phyloP scores from a whole-genome alignment of 2,888 invertebrate species.

The Volucella inanis region DNA sequence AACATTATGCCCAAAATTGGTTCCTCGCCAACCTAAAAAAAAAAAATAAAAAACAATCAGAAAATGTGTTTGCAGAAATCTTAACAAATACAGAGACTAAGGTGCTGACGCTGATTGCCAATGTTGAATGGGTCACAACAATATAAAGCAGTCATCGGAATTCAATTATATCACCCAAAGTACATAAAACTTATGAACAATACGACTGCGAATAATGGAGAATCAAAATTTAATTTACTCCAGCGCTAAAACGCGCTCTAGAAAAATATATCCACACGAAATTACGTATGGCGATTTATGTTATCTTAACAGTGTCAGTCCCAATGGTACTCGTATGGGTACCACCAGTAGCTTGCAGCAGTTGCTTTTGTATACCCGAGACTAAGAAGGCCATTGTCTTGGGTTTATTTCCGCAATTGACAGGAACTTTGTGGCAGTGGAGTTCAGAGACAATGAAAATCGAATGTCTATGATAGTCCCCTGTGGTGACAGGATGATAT shows the following conservation, averaged over 20 bases:
- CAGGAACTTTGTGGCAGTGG: constrained; percentile 30
- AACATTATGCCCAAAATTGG: constrained; percentile 13
- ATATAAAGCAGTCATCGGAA: constrained; percentile 34
- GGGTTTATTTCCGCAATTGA: constrained; percentile 37
- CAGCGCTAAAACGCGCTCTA: constrained; percentile 4
- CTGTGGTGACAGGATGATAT: constrained; percentile 1
- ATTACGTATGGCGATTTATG: constrained; percentile 53
- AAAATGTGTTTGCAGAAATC: background rate
- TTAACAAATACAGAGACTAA: background rate
- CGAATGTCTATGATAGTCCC: constrained; percentile 7
- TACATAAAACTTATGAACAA: too few relatives aligned
- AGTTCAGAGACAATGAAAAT: constrained; percentile 19
- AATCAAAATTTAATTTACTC: constrained; percentile 60
- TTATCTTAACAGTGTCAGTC: constrained; percentile 18
- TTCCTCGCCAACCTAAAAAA: constrained; percentile 31
- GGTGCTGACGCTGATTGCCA: too few relatives aligned
- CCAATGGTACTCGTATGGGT: background rate
- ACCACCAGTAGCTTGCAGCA: background rate
- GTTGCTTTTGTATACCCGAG: constrained; percentile 31
- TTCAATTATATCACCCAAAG: constrained; percentile 31
- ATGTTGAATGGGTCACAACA: constrained; percentile 22
- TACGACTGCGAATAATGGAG: constrained; percentile 49
- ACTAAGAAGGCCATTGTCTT: constrained; percentile 35
- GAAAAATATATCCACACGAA: constrained; percentile 20
- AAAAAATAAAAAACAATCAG: background rate